Conservation (phyloP, 2,113 vertebrate species). For the Chloropsis hardwickii region DNA sequence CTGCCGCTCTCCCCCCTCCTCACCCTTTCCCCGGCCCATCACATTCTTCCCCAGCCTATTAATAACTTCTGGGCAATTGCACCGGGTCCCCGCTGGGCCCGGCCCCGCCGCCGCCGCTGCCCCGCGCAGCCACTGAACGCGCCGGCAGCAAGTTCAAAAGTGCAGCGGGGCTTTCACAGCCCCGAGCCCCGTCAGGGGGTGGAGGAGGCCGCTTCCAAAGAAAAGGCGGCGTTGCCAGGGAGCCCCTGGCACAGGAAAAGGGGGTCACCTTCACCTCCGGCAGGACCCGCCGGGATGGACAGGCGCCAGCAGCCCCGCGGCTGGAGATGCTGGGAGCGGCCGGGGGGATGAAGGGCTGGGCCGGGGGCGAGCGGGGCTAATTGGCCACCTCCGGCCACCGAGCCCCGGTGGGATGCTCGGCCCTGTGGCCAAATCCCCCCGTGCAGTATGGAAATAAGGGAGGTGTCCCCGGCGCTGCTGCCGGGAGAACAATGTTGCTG, state of each 20-base stretch:
- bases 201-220: slow-evolving; percentile 43
- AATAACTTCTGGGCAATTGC: slow-evolving; percentile 70
- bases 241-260: slow-evolving; percentile 56
- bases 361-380: background rate
- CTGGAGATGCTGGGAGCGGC: background rate
- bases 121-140: slow-evolving; percentile 40
- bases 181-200: slow-evolving; percentile 39
- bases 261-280: slow-evolving; percentile 45
- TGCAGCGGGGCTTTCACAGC: slow-evolving; percentile 52
- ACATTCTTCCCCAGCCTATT: slow-evolving; percentile 64
- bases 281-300: background rate
- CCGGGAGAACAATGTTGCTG: slow-evolving; percentile 56
- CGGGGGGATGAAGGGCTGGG: background rate
- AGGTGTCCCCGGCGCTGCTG: slow-evolving; percentile 14
- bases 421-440: background rate
- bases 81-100: slow-evolving; percentile 53
- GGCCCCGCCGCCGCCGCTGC: background rate
- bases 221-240: slow-evolving; percentile 54
- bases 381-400: background rate
- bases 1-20: background rate
- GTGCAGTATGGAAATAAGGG: slow-evolving; percentile 20
- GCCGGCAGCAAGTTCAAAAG: slow-evolving; percentile 66
- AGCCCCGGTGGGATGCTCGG: background rate
- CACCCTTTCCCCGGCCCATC: slow-evolving; percentile 2
- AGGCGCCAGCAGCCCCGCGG: background rate